Percentiles rank a stretch among this genome's conserved stretches.
phyloP scores from a whole-genome alignment of 2,888 invertebrate species.

The Scotopteryx bipunctaria region DNA sequence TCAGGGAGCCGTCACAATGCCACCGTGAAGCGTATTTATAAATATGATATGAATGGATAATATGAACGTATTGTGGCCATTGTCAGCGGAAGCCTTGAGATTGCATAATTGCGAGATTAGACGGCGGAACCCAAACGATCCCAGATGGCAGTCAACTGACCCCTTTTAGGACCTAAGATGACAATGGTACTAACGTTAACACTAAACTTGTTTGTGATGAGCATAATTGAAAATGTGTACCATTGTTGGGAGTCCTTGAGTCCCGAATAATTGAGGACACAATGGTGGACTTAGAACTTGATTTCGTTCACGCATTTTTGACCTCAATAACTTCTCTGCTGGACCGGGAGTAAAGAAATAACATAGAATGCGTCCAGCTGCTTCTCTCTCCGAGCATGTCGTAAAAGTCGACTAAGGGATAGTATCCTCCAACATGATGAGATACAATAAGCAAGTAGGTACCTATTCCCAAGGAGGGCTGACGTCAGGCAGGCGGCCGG shows the following conservation, averaged over 20 bases:
- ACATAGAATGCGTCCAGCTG: too few relatives aligned
- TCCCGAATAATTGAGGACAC: slow-evolving; percentile 11
- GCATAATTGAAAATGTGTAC: slow-evolving; percentile 24
- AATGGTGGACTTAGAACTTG: slow-evolving; percentile 17
- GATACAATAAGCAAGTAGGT: too few relatives aligned
- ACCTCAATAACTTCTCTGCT: slow-evolving; percentile 2
- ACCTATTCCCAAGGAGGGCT: too few relatives aligned
- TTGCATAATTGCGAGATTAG: slow-evolving; percentile 74
- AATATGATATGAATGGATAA: slow-evolving; percentile 82
- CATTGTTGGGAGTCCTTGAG: slow-evolving; percentile 23
- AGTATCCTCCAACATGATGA: too few relatives aligned
- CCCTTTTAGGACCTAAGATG: slow-evolving; percentile 44
- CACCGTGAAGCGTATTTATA: slow-evolving; percentile 77
- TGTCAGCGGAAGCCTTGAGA: slow-evolving; percentile 61
- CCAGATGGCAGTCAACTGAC: slow-evolving; percentile 53
- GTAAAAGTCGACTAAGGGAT: too few relatives aligned
- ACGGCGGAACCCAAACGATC: slow-evolving; percentile 48
- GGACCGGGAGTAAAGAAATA: too few relatives aligned
- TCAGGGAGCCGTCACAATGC: slow-evolving; percentile 75
- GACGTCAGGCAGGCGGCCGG: too few relatives aligned
- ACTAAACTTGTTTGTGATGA: slow-evolving; percentile 36
- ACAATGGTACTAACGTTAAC: slow-evolving; percentile 38
- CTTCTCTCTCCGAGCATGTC: too few relatives aligned
- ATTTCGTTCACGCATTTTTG: slow-evolving; percentile 10
- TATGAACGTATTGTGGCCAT: slow-evolving; percentile 66